These are phyloP conservation scores for Hycleus cichorii DNA, from an alignment of 1,140 invertebrate genomes.

Conservation along the genomic window DNA sequence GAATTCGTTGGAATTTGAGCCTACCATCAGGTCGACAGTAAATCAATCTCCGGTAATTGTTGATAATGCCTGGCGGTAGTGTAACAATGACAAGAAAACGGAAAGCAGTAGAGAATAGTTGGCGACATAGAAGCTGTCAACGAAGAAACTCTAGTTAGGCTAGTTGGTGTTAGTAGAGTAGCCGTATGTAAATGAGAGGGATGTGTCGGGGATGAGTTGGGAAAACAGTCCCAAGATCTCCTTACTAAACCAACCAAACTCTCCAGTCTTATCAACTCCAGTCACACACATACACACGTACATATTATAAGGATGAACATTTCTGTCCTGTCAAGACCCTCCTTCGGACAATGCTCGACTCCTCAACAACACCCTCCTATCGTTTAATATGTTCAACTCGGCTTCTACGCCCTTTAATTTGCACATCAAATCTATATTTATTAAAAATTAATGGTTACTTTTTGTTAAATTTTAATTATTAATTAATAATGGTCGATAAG, in stretches of 20 bases:
- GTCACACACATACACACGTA: slow-evolving; percentile 11
- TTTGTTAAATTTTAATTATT: not conserved
- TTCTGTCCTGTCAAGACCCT: slow-evolving; percentile 14
- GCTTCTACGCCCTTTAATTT: not conserved
- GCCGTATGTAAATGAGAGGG: slow-evolving; percentile 15
- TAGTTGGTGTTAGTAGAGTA: not conserved
- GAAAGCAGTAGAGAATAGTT: slow-evolving; percentile 1
- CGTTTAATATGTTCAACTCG: too few species aligned
- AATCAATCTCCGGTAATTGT: slow-evolving; percentile 14
- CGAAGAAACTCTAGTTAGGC: slow-evolving; percentile 3
- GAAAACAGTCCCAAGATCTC: slow-evolving; percentile 10
- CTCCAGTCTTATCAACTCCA: slow-evolving; percentile 14
- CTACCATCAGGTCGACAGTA: not conserved
- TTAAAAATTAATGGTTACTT: not conserved
- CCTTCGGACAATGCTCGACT: slow-evolving; percentile 11
- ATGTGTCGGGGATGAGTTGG: not conserved
- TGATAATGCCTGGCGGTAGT: slow-evolving; percentile 8
- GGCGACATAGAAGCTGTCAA: slow-evolving; percentile 4
- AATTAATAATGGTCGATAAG: too few species aligned
- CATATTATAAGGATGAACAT: slow-evolving; percentile 5
- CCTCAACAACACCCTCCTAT: not conserved
- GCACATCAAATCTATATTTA: not conserved
- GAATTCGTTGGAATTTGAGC: too few species aligned
- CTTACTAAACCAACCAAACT: slow-evolving; percentile 7
- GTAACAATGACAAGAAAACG: slow-evolving; percentile 16